Conservation (phyloP, 2,113 vertebrate species). For the Corapipo altera region DNA sequence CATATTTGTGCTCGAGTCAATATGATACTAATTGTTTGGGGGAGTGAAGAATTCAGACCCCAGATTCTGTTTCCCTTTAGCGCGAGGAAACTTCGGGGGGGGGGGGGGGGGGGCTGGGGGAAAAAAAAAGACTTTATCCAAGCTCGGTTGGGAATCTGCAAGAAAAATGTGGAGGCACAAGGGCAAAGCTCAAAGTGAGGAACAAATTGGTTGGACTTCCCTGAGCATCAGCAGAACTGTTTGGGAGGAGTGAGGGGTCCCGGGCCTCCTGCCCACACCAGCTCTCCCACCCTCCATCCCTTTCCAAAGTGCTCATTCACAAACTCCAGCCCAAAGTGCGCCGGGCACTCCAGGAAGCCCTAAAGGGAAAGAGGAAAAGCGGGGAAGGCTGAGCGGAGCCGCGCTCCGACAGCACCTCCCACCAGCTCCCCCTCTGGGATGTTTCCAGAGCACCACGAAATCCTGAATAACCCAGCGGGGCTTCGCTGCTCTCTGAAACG, state of each 20-base stretch:
- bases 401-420: neutral
- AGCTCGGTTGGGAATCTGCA: neutral
- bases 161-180: neutral
- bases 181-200: neutral
- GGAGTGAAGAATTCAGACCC: neutral
- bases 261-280: neutral
- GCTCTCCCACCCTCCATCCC: neutral
- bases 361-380: neutral
- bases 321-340: neutral
- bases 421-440: neutral
- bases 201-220: rapidly evolving
- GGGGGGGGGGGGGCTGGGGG: too few relatives aligned
- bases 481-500: neutral
- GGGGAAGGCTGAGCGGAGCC: neutral
- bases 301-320: neutral
- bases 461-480: neutral
- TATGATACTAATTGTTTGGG: neutral
- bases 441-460: neutral
- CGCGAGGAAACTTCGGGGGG: rapidly evolving
- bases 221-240: neutral
- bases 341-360: neutral
- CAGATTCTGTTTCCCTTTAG: neutral
- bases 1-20: constrained; percentile 27
- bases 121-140: neutral
- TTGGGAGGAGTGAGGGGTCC: neutral